Conservation (phyloP, 2,113 vertebrate genomes). For the Grammomys surdaster region DNA sequence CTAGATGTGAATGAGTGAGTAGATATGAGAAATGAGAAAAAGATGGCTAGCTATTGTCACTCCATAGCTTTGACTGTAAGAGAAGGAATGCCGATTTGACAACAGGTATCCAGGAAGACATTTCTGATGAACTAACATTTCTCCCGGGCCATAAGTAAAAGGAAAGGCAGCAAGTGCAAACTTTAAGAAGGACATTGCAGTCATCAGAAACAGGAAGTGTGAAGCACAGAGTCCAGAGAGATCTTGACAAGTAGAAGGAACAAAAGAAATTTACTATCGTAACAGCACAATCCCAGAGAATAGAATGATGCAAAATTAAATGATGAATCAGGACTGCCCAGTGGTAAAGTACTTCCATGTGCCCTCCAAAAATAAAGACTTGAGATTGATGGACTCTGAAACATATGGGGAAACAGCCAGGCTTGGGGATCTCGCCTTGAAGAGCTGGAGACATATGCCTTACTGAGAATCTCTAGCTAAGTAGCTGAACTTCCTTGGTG, state of each 20-base stretch:
- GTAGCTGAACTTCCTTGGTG: background rate
- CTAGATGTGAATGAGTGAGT: background rate
- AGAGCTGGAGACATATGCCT: background rate
- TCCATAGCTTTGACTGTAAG: background rate
- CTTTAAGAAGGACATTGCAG: background rate
- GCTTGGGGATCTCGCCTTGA: background rate
- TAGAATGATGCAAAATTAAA: background rate
- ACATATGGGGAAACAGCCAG: background rate
- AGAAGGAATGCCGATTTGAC: background rate
- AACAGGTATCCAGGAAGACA: background rate
- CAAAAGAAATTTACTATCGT: background rate
- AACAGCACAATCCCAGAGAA: background rate
- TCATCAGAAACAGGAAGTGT: background rate
- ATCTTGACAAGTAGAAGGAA: background rate
- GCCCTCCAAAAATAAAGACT: background rate
- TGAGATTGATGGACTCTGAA: background rate
- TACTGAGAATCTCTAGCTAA: too few species aligned
- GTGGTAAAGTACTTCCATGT: background rate
- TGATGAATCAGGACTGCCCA: background rate
- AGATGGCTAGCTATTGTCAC: background rate
- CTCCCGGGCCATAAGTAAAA: background rate
- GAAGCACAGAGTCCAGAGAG: background rate
- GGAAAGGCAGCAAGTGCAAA: background rate
- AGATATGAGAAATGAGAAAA: background rate
- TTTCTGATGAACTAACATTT: background rate